Evolutionary conservation across 2,113 vertebrate genomes (phyloP), one percentile per base, ranked within the genome.

Genomic region (Rostratula benghalensis): DNA sequence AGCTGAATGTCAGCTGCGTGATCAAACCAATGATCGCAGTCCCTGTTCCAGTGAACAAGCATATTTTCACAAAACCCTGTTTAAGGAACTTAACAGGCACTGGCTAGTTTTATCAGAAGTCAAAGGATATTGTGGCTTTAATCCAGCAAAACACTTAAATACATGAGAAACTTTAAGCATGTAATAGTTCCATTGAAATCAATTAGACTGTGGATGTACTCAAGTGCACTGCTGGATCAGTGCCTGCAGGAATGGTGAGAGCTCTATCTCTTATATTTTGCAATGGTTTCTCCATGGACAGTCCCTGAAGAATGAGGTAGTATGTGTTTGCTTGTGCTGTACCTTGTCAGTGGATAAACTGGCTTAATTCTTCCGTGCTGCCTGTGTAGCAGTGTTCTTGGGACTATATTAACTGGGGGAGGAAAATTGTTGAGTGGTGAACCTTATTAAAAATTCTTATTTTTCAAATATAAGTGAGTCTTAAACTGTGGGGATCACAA

Each of bases 91-190:
- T 43, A 14, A 14, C 64, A 86, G 43, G 39, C 39, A 39, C 13
- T 67, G 75, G 67, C 14, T 80, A 73, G 56, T 84, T 89, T 78
- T 85, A 90, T 94, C 92, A 93, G 80, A 39, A 73, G 79, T 73
- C 92, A 53, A 82, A 69, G 37, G 83, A 39, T 39, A 92, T 61
- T 93, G 94, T 85, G 95, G 61, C 86, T 83, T 59, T 87, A 95
- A 96, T 96, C 94, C 94, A 96, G 76, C 50, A 92, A 95, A 94
- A 94, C 94, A 93, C 96, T 93, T 89, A 93, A 95, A 79, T 94
- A 87, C 92, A 50, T 16, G 69, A 64, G 89, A 43, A 96, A 95
- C 73, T 91, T 92, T 45, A 21, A 84, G 73, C 70, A 50, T n/a
- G 50, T 87, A 91, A 78, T 81, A 68, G 61, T 75, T 93, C 35